These are phyloP conservation scores for Florisuga fusca DNA, from an alignment of 2,797 vertebrate genomes.

Conservation along the genomic window DNA sequence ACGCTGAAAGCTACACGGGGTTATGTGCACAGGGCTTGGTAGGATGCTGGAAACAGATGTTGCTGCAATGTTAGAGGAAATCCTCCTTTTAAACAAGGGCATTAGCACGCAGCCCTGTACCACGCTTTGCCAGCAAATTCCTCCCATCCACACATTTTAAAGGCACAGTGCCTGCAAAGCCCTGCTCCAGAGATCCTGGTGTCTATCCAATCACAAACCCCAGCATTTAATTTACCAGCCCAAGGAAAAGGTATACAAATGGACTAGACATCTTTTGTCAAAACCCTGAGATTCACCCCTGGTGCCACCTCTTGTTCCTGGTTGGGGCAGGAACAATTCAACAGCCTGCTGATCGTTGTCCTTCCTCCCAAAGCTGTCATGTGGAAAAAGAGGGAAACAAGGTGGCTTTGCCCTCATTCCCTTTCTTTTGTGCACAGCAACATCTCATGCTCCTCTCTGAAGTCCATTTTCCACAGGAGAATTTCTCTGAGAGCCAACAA, in stretches of 20 bases:
- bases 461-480: neutral
- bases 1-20: neutral
- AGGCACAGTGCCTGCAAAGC: slow-evolving; percentile 18
- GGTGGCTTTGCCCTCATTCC: neutral
- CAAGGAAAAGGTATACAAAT: neutral
- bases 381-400: neutral
- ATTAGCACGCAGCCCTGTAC: slow-evolving; percentile 22
- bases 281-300: neutral
- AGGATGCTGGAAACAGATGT: slow-evolving; percentile 48
- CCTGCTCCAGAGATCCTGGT: neutral
- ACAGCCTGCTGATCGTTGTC: neutral
- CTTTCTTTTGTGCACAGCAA: neutral
- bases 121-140: slow-evolving; percentile 43
- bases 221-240: fast-evolving
- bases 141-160: slow-evolving; percentile 46
- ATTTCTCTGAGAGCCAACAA: neutral
- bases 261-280: neutral
- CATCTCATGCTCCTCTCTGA: neutral
- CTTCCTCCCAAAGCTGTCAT: neutral
- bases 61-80: slow-evolving; percentile 47
- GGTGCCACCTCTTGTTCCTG: neutral
- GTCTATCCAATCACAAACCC: neutral
- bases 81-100: slow-evolving; percentile 38
- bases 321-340: neutral
- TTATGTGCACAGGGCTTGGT: neutral